phyloP scores from a whole-genome alignment of 2,113 vertebrate genomes.

The Brienomyrus longianalis region DNA sequence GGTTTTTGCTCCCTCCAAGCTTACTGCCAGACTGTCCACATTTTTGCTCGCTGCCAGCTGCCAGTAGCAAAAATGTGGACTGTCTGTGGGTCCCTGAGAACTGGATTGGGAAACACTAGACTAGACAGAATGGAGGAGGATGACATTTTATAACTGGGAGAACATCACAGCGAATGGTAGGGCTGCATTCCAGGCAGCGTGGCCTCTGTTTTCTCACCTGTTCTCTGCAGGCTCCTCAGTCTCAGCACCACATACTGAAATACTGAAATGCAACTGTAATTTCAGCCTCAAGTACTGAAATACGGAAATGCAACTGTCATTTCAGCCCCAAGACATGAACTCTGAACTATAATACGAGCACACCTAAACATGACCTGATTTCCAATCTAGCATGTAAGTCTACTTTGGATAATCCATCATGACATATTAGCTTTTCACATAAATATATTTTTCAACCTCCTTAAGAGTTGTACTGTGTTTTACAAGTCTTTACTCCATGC shows the following conservation, averaged over 20 bases:
- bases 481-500: constrained; percentile 38
- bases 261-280: background rate
- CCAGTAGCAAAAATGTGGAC: background rate
- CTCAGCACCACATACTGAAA: background rate
- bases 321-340: constrained; percentile 7
- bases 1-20: background rate
- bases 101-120: background rate
- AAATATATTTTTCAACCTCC: constrained; percentile 49
- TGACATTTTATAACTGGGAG: constrained; percentile 29
- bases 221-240: background rate
- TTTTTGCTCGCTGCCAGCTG: background rate
- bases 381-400: constrained; percentile 44
- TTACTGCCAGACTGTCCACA: background rate
- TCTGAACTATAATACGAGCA: background rate
- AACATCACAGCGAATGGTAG: background rate
- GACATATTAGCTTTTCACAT: constrained; percentile 64
- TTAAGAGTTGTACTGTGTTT: constrained; percentile 55
- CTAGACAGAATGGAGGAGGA: background rate
- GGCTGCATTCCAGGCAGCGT: background rate
- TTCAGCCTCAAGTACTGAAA: background rate
- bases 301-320: background rate
- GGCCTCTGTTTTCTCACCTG: background rate
- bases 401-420: constrained; percentile 55
- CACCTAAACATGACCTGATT: constrained; percentile 20
- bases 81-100: background rate